Conservation (phyloP, 1,140 invertebrate species). For the Brachionus sp. region DNA sequence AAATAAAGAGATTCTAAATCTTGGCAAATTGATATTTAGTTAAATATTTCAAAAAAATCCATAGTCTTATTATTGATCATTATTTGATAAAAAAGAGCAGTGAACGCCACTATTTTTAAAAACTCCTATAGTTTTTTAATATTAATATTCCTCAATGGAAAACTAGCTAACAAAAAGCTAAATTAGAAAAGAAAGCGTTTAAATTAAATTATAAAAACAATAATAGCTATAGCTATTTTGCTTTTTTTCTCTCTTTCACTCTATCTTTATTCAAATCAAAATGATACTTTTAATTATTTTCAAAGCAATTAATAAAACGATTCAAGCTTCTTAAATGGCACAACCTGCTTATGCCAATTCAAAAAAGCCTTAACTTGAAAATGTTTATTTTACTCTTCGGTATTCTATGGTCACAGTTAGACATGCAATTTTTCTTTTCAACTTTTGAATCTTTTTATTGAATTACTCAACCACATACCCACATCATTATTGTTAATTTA, state of each 20-base stretch:
- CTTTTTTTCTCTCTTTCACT: not conserved
- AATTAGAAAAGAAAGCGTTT: constrained; percentile 2
- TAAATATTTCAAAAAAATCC: not conserved
- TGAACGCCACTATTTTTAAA: not conserved
- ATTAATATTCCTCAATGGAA: constrained; percentile 29
- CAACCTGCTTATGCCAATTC: not conserved
- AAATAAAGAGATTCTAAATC: not conserved
- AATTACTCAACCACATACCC: constrained; percentile 22
- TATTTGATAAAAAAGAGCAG: not conserved
- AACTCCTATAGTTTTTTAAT: constrained; percentile 24
- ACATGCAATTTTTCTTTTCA: not conserved
- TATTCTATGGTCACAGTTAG: constrained; percentile 25
- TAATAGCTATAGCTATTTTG: not conserved
- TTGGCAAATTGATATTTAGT: constrained; percentile 14
- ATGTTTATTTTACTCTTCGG: constrained; percentile 32
- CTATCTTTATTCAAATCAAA: not conserved
- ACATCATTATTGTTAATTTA: not conserved
- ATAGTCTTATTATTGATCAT: not conserved
- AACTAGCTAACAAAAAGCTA: not conserved
- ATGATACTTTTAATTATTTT: constrained; percentile 38
- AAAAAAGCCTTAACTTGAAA: not conserved
- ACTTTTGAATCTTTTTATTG: not conserved
- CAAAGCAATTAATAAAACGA: constrained; percentile 32
- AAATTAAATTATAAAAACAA: constrained; percentile 22
- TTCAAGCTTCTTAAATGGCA: not conserved